Conservation (phyloP, 2,888 invertebrate genomes). For the Erebia aethiops region DNA sequence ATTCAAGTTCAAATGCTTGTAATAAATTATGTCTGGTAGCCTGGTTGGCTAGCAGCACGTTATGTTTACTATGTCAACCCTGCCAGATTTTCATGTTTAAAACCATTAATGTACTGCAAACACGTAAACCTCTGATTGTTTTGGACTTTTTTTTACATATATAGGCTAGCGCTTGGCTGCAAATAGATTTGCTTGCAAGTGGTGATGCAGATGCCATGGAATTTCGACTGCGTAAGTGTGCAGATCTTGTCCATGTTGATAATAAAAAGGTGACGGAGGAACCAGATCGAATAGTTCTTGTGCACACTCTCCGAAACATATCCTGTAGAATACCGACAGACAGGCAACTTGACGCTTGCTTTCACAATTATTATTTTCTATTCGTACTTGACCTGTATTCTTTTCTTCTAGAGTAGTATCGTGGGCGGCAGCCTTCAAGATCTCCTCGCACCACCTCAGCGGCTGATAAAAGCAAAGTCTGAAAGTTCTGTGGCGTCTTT, state of each 20-base stretch:
- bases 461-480: constrained; percentile 94
- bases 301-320: too few relatives aligned
- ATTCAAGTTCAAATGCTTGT: neutral
- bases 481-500: constrained; percentile 91
- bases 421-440: constrained; percentile 85
- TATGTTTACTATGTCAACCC: neutral
- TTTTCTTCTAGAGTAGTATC: constrained; percentile 56
- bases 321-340: too few relatives aligned
- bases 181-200: too few relatives aligned
- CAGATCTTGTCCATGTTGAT: too few relatives aligned
- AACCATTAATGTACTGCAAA: neutral
- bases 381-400: neutral
- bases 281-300: too few relatives aligned
- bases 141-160: too few relatives aligned
- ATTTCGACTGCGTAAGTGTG: too few relatives aligned
- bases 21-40: too few relatives aligned
- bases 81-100: neutral
- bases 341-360: too few relatives aligned
- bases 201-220: too few relatives aligned
- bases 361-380: neutral
- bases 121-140: neutral
- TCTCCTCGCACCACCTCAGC: constrained; percentile 85
- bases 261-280: too few relatives aligned
- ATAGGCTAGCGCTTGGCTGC: too few relatives aligned
- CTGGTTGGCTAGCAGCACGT: neutral